Percentiles rank a stretch among this genome's conserved stretches.
Conservation (phyloP, 2,888 invertebrate genomes). For the Epinotia demarniana region DNA sequence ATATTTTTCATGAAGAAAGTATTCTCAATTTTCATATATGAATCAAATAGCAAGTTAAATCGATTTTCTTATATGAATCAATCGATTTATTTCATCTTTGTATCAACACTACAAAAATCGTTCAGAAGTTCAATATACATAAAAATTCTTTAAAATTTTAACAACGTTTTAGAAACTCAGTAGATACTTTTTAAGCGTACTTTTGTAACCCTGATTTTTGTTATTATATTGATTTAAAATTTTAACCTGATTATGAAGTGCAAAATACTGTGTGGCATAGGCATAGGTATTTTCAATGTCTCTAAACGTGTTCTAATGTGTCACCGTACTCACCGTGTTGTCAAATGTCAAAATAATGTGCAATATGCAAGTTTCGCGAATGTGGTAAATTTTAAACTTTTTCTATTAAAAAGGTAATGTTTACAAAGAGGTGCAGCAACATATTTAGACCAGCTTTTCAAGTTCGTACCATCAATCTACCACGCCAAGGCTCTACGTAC, state of each 20-base stretch:
- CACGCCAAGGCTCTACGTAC: background rate
- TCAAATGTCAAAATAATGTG: constrained; percentile 36
- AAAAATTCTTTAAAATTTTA: too few species aligned
- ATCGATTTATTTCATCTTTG: background rate
- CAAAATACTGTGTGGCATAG: background rate
- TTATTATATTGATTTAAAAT: background rate
- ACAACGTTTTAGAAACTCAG: too few species aligned
- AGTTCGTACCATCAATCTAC: constrained; percentile 11
- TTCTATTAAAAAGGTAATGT: constrained; percentile 29
- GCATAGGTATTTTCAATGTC: background rate
- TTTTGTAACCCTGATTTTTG: too few species aligned
- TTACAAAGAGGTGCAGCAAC: constrained; percentile 12
- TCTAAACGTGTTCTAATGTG: constrained; percentile 4
- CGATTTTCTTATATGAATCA: background rate
- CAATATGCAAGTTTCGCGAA: background rate
- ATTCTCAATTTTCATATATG: background rate
- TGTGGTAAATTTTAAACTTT: constrained; percentile 14
- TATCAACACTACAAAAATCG: background rate
- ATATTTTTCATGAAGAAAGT: background rate
- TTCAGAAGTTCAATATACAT: background rate
- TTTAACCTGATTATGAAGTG: background rate
- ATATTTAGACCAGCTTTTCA: constrained; percentile 15
- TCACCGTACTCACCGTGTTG: background rate
- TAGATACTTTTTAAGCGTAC: too few species aligned
- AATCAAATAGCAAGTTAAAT: background rate